Evolutionary conservation across 2,888 invertebrate species (phyloP), one percentile per base, ranked within the genome.

Genomic region (Sminthurinus aureus): DNA sequence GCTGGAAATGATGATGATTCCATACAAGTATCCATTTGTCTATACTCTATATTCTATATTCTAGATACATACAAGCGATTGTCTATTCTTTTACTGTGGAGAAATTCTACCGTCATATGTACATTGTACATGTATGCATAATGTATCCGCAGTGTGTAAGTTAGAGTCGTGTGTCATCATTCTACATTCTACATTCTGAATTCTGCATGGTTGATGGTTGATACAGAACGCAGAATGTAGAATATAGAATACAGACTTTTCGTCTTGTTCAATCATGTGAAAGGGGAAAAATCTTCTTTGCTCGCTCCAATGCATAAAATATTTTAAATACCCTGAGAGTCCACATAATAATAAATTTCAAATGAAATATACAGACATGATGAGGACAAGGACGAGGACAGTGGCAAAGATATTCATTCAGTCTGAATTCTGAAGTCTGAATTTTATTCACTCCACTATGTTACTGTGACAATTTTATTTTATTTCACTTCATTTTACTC

Each of bases 1-100:
- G 83, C 83, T 78, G 78, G 71, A 78, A 81, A 77, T 77, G 82
- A 83, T 58, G 83, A 78, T 83, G 71, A 75, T 82, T 50, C 82
- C 73, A 82, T 82, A 75, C 78, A 78, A 52, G 51, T 83, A 69
- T 78, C 66, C 77, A 75, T 69, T 77, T 78, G 71, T 66, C 75
- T 15, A 67, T 78, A 24, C 50, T 74, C 75, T 82, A 64, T 58
- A 73, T 73, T 73, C 52, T 79, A 64, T 69, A 38, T 79, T 79
- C 69, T 81, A 58, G 78, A 81, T 83, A 38, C 84, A 81, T 79
- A 80, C 81, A 58, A 83, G n/a, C 76, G 24, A 26, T 75, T 75
- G 51, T 75, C 75, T 75, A 50, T 75, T 26, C 51, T 50, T 58
- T 76, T 20, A 20, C 75, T 75, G 58, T 73, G 2, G 58, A 38